Conservation (phyloP, 2,888 invertebrate genomes). For the Netelia melanura region DNA sequence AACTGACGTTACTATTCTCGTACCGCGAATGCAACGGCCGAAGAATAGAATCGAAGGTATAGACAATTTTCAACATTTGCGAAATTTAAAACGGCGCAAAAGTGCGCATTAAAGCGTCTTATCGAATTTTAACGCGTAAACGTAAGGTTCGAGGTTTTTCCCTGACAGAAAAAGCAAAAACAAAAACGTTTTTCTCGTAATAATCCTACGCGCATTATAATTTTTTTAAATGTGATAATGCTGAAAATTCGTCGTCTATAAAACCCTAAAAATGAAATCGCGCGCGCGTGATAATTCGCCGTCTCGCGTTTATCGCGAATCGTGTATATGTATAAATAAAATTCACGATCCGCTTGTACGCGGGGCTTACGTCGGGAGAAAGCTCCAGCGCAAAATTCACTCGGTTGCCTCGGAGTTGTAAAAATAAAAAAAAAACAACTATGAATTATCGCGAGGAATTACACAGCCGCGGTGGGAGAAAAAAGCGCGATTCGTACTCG, state of each 20-base stretch:
- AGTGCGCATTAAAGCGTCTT: background rate
- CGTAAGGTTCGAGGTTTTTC: background rate
- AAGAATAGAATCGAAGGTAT: conserved; percentile 5
- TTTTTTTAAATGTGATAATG: background rate
- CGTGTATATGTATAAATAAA: conserved; percentile 1
- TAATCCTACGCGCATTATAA: background rate
- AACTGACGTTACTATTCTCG: conserved; percentile 48
- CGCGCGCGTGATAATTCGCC: background rate
- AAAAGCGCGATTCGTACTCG: conserved; percentile 8
- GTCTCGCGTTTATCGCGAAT: background rate
- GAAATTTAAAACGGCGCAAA: background rate
- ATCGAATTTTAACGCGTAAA: background rate
- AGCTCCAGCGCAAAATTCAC: conserved; percentile 18
- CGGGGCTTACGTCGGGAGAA: conserved; percentile 5
- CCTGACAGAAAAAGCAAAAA: background rate
- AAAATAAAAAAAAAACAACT: conserved; percentile 43
- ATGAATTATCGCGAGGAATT: conserved; percentile 52
- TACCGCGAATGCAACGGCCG: conserved; percentile 35
- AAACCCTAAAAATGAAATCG: background rate
- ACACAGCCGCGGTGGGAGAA: conserved; percentile 34
- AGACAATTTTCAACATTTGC: background rate
- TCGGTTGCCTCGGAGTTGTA: conserved; percentile 24
- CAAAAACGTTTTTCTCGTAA: background rate
- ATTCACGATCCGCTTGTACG: conserved; percentile 37
- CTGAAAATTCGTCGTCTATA: background rate